Percentiles rank a stretch among this genome's conserved stretches.
These are phyloP conservation scores for Allolobophora icterica DNA, from an alignment of 2,888 invertebrate genomes.

Conservation along the genomic window DNA sequence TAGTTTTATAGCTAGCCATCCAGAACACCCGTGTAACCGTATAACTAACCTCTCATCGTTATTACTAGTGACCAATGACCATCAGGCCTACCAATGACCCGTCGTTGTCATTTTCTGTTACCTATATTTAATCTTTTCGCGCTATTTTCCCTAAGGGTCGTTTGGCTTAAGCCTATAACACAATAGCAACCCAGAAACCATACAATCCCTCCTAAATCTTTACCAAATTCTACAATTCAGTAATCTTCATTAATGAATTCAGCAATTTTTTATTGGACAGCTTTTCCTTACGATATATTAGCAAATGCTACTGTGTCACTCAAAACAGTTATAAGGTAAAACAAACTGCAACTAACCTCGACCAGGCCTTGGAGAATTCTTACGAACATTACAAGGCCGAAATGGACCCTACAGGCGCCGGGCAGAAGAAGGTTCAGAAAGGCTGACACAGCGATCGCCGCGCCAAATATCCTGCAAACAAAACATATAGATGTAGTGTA, in stretches of 20 bases:
- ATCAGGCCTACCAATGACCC: no score
- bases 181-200: no score
- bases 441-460: slow-evolving; percentile 89
- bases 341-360: slow-evolving; percentile 63
- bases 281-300: not conserved
- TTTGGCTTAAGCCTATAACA: no score
- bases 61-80: no score
- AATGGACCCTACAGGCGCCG: slow-evolving; percentile 79
- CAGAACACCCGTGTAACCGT: not conserved
- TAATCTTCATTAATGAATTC: not conserved
- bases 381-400: slow-evolving; percentile 82
- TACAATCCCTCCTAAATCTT: no score
- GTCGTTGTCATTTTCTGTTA: no score
- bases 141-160: no score
- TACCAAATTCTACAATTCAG: no score
- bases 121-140: no score
- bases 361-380: slow-evolving; percentile 93
- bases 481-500: not conserved
- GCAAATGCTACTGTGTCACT: no score
- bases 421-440: slow-evolving; percentile 92
- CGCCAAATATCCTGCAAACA: slow-evolving; percentile 81
- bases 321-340: not conserved
- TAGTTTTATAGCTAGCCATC: not conserved
- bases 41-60: not conserved
- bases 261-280: not conserved